Conservation (phyloP, 2,797 vertebrate genomes). For the Sphaeramia orbicularis region DNA sequence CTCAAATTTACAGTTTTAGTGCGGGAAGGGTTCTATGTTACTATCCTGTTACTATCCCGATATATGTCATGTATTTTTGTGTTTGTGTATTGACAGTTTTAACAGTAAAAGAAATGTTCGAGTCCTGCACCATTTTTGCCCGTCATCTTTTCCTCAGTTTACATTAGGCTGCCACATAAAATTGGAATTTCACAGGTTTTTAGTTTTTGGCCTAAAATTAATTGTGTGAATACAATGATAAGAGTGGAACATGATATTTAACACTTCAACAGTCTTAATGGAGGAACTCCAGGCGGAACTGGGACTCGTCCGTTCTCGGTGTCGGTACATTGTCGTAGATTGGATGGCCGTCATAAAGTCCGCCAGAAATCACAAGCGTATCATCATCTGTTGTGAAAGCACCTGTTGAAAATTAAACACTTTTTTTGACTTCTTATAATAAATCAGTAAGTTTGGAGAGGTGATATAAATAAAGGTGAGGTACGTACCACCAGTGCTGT, state of each 20-base stretch:
- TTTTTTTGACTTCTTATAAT: constrained; percentile 16
- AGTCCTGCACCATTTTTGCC: constrained; percentile 4
- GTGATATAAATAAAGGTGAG: background rate
- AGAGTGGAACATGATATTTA: constrained; percentile 12
- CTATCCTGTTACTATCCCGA: constrained; percentile 1
- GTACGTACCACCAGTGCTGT: constrained; percentile 82
- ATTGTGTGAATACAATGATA: background rate
- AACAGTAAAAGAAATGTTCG: constrained; percentile 40
- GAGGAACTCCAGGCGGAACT: constrained; percentile 81
- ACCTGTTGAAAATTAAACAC: constrained; percentile 62
- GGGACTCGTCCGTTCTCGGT: constrained; percentile 66
- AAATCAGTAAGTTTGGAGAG: constrained; percentile 5
- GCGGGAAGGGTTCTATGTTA: constrained; percentile 5
- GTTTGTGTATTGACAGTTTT: constrained; percentile 12
- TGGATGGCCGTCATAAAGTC: constrained; percentile 82
- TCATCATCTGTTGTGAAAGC: constrained; percentile 74
- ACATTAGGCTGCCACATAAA: constrained; percentile 1
- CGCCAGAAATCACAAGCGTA: constrained; percentile 85
- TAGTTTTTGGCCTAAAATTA: constrained; percentile 7
- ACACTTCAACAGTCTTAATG: constrained; percentile 48
- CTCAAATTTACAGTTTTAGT: constrained; percentile 15
- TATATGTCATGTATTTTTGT: constrained; percentile 7
- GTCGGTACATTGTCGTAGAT: constrained; percentile 80
- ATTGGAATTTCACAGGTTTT: background rate
- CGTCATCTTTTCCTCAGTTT: constrained; percentile 2